Base-by-base conservation (phyloP, 2,888 invertebrate species). In the Agrotis exclamationis region DNA sequence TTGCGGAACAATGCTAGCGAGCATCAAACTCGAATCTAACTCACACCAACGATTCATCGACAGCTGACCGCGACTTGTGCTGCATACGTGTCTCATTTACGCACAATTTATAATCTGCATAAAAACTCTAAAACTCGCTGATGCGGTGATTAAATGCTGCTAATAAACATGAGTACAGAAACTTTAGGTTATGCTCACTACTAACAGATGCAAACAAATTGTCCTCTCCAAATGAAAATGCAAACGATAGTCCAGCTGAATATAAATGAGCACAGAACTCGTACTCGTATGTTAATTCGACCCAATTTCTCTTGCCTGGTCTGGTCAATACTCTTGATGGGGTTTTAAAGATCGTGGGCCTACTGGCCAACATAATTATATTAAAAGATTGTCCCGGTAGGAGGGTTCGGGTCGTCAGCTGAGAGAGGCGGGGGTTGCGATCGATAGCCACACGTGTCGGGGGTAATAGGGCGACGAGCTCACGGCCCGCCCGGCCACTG, bases 1-100 rank as follows among this genome's bases (percentile, higher is more conserved):
- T 94, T 93, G 88, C 85, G 92, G 93, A 92, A 91, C 91, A 93
- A 93, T 92, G 89, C 89, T 88, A 85, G 80, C 86, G 89, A 89
- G 78, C 89, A 86, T 89, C 89, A 87, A 87, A 89, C 91, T 88
- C 89, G 76, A 86, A 86, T 88, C 80, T 85, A 83, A 84, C 82
- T 80, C 81, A 85, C 79, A 80, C 81, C 77, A 82, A 84, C 80
- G 82, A 80, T 83, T 85, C 86, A 85, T 88, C 86, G 88, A 88
- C 90, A 91, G 90, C 89, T 90, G 89, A 89, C 86, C 83, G 82
- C 76, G 63, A 56, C 62, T 70, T 56, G 70, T 51, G 77, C 51
- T 80, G 76, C 66, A 77, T 63, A 56, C 56, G 57, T 60, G n/a
- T 20, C 59, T 64, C 76, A 44, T 22, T 53, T 66, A 54, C 66